These are phyloP conservation scores for Aquatica leii DNA, from an alignment of 2,888 invertebrate species.

Conservation along the genomic window DNA sequence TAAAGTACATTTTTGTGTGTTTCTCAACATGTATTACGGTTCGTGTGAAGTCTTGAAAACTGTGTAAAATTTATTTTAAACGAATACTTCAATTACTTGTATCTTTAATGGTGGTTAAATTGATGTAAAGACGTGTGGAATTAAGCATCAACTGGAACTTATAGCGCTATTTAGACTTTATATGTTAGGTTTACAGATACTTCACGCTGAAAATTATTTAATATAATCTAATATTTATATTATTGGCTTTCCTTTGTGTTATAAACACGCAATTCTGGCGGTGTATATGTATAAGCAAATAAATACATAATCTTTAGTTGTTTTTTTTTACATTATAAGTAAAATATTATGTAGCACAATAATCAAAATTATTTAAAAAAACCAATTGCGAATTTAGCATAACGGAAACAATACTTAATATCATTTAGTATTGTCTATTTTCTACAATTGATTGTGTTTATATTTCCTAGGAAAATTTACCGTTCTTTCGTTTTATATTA, in stretches of 20 bases:
- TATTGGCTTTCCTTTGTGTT: slow-evolving; percentile 19
- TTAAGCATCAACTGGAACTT: slow-evolving; percentile 11
- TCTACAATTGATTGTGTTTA: too few relatives aligned
- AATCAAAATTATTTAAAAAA: too few relatives aligned
- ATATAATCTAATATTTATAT: slow-evolving; percentile 21
- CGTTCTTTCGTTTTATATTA: too few relatives aligned
- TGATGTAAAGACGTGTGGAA: slow-evolving; percentile 11
- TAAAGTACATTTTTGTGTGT: slow-evolving; percentile 7
- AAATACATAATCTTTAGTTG: too few relatives aligned
- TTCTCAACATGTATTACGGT: neutral
- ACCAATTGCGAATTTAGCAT: too few relatives aligned
- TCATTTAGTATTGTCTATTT: too few relatives aligned
- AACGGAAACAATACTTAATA: too few relatives aligned
- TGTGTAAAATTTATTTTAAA: slow-evolving; percentile 16
- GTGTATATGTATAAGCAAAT: neutral
- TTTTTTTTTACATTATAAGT: too few relatives aligned
- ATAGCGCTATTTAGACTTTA: slow-evolving; percentile 1
- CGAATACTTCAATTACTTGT: slow-evolving; percentile 5
- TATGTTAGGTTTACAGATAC: neutral
- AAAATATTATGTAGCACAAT: too few relatives aligned
- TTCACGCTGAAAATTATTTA: slow-evolving; percentile 18
- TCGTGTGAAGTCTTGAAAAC: slow-evolving; percentile 10
- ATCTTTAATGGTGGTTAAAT: slow-evolving; percentile 9
- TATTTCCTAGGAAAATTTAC: too few relatives aligned
- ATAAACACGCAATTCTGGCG: slow-evolving; percentile 22